Base-by-base conservation (phyloP, 1,140 invertebrate genomes). In the Hydropsyche tenuis region DNA sequence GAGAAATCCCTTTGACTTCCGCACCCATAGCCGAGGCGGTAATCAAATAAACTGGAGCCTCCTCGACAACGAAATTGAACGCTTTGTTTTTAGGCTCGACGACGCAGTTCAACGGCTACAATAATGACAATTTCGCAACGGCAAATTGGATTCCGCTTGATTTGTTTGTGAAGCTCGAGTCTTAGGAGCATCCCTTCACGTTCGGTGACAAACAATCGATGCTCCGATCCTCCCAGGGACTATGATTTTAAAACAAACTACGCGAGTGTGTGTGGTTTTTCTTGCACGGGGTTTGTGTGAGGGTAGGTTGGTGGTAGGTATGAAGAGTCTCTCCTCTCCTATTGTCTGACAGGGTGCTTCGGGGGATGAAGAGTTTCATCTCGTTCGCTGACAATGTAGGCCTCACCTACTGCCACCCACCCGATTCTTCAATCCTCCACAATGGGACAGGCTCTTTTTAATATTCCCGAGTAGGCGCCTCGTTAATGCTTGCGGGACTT, bases 71-170 rank as follows among this genome's bases (percentile, higher is more conserved):
- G 30, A 65, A 65, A 46, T 65, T 65, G 63, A 65, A 42, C 20
- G 30, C 37, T 65, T 65, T 46, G 63, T 43, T 42, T 65, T 42
- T 42, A 65, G 63, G 63, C 60, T 63, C 16, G 25, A 30, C 60
- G 25, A 30, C 60, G 25, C 63, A 46, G 43, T 65, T 46, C 63
- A 46, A 65, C 14, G 12, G 63, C 30, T 46, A 22, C 63, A 43
- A 72, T 48, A 72, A 43, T 62, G 69, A 72, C 69, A 72, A 72
- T 72, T 72, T 62, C 30, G 42, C 45, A 30, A 20, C 56, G 20
- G 25, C 56, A 72, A 62, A 72, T 72, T 72, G 69, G 69, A 63
- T 69, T 72, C 69, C 37, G 30, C 69, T 72, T 53, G 56, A 72
- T 72, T 72, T 72, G 69, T 72, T 72, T 72, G 51, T 63, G 16